Evolutionary conservation across 2,113 vertebrate genomes (phyloP).

Genomic region (Heterocephalus glaber): DNA sequence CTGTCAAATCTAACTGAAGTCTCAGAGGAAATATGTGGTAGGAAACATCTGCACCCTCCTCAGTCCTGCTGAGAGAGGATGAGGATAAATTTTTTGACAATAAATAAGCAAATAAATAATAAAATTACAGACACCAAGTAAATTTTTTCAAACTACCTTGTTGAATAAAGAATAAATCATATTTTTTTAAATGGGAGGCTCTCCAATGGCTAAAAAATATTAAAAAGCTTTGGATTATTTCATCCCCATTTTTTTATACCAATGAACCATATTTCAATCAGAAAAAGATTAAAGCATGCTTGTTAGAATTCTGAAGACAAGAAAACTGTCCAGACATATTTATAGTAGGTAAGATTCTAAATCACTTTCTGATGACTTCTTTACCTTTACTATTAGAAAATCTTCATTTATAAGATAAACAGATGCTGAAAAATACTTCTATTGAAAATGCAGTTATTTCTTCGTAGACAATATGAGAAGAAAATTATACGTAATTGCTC

Average conservation of each 20-base stretch:
- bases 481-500: not conserved
- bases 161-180: not conserved
- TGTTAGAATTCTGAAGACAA: not conserved
- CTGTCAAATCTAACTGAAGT: not conserved
- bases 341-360: not conserved
- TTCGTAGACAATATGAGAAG: not conserved
- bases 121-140: not conserved
- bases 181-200: not conserved
- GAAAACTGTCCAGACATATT: not conserved
- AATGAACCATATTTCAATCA: slow-evolving; percentile 13
- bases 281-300: not conserved
- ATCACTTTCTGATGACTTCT: not conserved
- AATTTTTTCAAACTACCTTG: slow-evolving; percentile 30
- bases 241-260: too few relatives aligned
- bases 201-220: not conserved
- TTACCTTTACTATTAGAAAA: not conserved
- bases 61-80: slow-evolving; percentile 48
- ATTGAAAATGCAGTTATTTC: not conserved
- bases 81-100: slow-evolving; percentile 47
- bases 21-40: slow-evolving; percentile 62
- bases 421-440: not conserved
- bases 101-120: slow-evolving; percentile 38
- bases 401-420: not conserved
- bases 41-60: slow-evolving; percentile 70
- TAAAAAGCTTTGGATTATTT: not conserved